Conservation (phyloP, 1,140 invertebrate species). For the Theocolax elegans region DNA sequence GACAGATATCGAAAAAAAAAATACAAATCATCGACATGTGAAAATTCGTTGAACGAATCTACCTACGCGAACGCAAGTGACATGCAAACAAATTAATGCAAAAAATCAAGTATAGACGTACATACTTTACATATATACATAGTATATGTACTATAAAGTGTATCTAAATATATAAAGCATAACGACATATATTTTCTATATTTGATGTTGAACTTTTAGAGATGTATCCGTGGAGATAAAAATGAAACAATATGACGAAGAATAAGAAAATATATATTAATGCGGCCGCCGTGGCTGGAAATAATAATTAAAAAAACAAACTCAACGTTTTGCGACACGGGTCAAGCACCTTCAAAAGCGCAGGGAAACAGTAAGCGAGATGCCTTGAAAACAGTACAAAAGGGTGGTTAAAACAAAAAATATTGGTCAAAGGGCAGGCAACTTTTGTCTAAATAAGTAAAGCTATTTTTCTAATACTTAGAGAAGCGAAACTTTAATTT, state of each 20-base stretch:
- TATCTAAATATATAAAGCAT: constrained; percentile 59
- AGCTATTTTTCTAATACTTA: constrained; percentile 69
- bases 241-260: not conserved
- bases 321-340: constrained; percentile 12
- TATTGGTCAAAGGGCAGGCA: constrained; percentile 67
- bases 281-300: constrained; percentile 40
- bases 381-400: constrained; percentile 70
- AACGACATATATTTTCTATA: constrained; percentile 67
- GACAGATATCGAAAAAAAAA: not conserved
- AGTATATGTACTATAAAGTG: constrained; percentile 58
- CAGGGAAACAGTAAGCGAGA: constrained; percentile 67
- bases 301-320: too few species aligned
- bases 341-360: constrained; percentile 50
- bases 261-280: constrained; percentile 32
- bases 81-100: constrained; percentile 14
- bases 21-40: not conserved
- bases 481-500: constrained; percentile 64
- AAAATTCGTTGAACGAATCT: constrained; percentile 33
- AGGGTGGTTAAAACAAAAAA: constrained; percentile 62
- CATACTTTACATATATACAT: constrained; percentile 52
- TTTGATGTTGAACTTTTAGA: constrained; percentile 66
- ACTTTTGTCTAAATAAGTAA: constrained; percentile 67
- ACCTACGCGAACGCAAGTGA: constrained; percentile 46
- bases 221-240: constrained; percentile 57
- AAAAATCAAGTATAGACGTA: constrained; percentile 55